These are phyloP conservation scores for Phengaris arion DNA, from an alignment of 2,888 invertebrate genomes.

Conservation along the genomic window DNA sequence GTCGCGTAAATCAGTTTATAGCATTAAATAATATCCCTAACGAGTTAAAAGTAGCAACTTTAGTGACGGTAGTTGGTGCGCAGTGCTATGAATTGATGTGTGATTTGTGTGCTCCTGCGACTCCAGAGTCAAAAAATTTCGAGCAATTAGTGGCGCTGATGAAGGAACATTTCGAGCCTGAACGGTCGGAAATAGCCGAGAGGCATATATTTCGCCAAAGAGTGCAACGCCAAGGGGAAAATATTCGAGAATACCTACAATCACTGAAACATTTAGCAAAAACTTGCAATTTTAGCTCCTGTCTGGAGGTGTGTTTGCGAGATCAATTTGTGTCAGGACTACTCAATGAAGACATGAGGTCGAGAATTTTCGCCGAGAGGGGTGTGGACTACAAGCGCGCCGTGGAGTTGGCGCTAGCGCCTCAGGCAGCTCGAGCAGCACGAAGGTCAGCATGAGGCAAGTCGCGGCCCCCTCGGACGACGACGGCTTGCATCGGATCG, in stretches of 20 bases:
- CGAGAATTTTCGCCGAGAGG: slow-evolving; percentile 42
- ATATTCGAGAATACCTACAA: no score
- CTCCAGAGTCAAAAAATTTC: not conserved
- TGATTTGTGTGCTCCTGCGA: not conserved
- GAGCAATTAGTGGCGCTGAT: not conserved
- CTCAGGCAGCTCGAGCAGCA: slow-evolving; percentile 28
- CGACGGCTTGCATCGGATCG: not conserved
- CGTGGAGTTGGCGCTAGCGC: no score
- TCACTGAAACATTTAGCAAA: no score
- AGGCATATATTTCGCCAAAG: not conserved
- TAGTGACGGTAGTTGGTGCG: not conserved
- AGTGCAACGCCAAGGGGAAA: no score
- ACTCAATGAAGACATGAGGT: slow-evolving; percentile 41
- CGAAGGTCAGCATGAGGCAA: no score
- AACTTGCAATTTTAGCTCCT: not conserved
- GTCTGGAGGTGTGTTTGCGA: slow-evolving; percentile 33
- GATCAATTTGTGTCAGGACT: slow-evolving; percentile 29
- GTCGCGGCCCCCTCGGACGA: not conserved
- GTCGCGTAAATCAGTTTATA: no score
- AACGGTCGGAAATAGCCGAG: slow-evolving; percentile 40
- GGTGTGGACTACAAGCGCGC: slow-evolving; percentile 34
- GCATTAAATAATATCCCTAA: no score
- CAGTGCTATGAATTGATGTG: not conserved
- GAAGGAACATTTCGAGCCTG: not conserved
- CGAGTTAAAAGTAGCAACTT: not conserved